A percentile compares a stretch with the other conserved stretches of the same genome.
Evolutionary conservation across 2,888 invertebrate genomes (phyloP).

Genomic region (Metellina segmentata): DNA sequence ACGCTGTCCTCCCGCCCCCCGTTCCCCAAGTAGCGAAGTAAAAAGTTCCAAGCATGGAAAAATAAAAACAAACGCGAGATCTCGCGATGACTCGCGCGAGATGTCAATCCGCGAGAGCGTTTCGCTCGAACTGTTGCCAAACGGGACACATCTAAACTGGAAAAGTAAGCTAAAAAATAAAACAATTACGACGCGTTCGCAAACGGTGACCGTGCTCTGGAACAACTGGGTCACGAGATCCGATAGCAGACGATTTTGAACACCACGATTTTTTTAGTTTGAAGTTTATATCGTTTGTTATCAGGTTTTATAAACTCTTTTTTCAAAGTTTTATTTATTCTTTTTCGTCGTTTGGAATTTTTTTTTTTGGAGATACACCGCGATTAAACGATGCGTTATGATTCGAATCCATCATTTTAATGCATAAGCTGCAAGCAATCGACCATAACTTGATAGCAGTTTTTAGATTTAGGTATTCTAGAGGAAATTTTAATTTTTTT

Average conservation of each 20-base stretch:
- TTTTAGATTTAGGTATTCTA: background rate
- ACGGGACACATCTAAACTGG: slow-evolving; percentile 2
- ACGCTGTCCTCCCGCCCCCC: background rate
- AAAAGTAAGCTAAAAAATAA: slow-evolving; percentile 9
- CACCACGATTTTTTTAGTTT: background rate
- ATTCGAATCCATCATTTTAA: background rate
- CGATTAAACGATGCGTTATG: background rate
- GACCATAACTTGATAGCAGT: background rate
- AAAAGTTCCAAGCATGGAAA: background rate
- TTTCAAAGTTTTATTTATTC: background rate
- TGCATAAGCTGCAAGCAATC: background rate
- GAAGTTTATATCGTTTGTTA: background rate
- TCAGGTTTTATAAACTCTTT: background rate
- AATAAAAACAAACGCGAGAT: background rate
- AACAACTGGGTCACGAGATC: slow-evolving; percentile 23
- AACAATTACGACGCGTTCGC: background rate
- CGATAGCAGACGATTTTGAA: background rate
- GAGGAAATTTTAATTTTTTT: background rate
- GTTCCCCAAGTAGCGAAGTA: background rate
- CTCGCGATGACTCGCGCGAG: background rate
- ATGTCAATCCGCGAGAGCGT: slow-evolving; percentile 1
- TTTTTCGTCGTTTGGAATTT: background rate
- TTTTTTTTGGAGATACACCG: background rate
- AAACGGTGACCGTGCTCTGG: slow-evolving; percentile 1
- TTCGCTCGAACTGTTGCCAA: slow-evolving; percentile 24